Conservation (phyloP, 2,888 invertebrate genomes). For the Pollenia angustigena region DNA sequence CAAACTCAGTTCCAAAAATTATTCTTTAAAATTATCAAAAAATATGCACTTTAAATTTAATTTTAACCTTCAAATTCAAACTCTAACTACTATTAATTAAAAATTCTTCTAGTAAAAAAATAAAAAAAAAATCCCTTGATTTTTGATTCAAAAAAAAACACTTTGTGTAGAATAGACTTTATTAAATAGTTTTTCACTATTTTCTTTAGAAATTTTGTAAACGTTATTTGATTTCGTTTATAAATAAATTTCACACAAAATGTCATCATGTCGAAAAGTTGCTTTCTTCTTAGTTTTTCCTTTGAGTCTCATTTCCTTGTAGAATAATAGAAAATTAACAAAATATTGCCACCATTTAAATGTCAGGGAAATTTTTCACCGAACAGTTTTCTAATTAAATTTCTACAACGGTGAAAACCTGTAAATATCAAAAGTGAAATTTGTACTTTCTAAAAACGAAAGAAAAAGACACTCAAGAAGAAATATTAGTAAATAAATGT, state of each 20-base stretch:
- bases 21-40: too few relatives aligned
- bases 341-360: slow-evolving; percentile 49
- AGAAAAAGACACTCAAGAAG: slow-evolving; percentile 6
- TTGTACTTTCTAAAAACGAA: slow-evolving; percentile 4
- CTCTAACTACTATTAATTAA: too few relatives aligned
- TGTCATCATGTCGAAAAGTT: slow-evolving; percentile 48
- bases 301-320: neutral
- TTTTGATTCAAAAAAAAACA: too few relatives aligned
- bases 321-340: slow-evolving; percentile 38
- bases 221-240: slow-evolving; percentile 10
- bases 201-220: neutral
- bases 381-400: slow-evolving; percentile 48
- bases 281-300: neutral
- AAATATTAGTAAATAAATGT: slow-evolving; percentile 3
- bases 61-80: too few relatives aligned
- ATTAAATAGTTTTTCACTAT: neutral
- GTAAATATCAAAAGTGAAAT: slow-evolving; percentile 56
- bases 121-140: too few relatives aligned
- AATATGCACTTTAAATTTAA: too few relatives aligned
- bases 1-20: too few relatives aligned
- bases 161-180: too few relatives aligned
- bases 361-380: slow-evolving; percentile 55
- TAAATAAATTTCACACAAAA: slow-evolving; percentile 36
- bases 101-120: too few relatives aligned
- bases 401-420: slow-evolving; percentile 34